A percentile compares a stretch with the other conserved stretches of the same genome.
Evolutionary conservation across 2,113 vertebrate species (phyloP).

Genomic region (Lota lota): DNA sequence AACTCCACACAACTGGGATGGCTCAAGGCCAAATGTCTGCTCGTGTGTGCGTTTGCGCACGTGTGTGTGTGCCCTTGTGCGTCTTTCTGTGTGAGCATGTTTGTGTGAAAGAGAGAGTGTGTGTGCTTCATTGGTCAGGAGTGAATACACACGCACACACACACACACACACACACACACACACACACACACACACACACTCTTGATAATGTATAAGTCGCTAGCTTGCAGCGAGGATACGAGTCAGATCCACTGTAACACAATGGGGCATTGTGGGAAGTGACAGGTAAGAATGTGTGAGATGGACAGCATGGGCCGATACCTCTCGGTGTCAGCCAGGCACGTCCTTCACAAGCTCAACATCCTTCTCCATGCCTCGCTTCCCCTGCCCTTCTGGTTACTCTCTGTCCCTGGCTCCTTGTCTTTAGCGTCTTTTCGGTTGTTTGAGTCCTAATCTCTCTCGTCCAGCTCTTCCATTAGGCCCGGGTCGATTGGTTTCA

Average conservation of each 20-base stretch:
- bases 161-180: no score
- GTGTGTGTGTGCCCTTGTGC: neutral
- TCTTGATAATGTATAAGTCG: slow-evolving; percentile 2
- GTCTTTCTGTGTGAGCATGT: neutral
- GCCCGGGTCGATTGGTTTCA: no score
- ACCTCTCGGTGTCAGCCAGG: slow-evolving; percentile 23
- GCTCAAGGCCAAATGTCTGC: slow-evolving; percentile 47
- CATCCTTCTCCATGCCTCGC: neutral
- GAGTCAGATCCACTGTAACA: slow-evolving; percentile 50
- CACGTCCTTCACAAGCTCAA: no score
- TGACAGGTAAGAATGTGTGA: slow-evolving; percentile 63
- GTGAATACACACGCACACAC: neutral
- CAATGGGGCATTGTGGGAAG: slow-evolving; percentile 59
- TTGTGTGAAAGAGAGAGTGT: neutral
- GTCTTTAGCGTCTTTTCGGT: no score
- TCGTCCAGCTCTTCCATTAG: no score
- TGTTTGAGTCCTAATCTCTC: no score
- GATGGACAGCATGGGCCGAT: slow-evolving; percentile 54
- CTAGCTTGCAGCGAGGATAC: slow-evolving; percentile 35
- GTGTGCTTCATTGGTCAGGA: neutral
- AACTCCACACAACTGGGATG: slow-evolving; percentile 53
- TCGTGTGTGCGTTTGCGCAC: slow-evolving; percentile 18
- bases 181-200: no score
- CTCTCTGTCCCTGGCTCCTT: neutral
- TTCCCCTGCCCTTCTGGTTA: neutral